Percentiles rank a stretch among this genome's conserved stretches.
phyloP scores from a whole-genome alignment of 2,888 invertebrate species.

The Eretmocerus hayati region DNA sequence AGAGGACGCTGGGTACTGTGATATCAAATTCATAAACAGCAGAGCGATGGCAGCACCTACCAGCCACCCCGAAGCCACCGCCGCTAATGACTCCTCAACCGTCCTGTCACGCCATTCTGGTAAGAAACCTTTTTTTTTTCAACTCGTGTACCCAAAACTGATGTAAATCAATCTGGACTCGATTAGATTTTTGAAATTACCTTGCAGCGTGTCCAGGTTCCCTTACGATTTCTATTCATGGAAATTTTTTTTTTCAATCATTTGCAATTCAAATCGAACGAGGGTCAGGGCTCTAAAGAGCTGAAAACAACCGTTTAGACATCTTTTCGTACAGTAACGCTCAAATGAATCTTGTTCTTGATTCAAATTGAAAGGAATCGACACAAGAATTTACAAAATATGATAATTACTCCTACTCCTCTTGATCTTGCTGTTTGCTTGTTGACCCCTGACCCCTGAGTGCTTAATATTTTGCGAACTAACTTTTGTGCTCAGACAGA shows the following conservation, averaged over 20 bases:
- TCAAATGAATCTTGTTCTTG: not conserved
- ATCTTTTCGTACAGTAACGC: not conserved
- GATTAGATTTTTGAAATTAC: not conserved
- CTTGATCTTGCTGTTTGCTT: not conserved
- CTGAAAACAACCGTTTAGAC: not conserved
- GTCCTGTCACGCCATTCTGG: constrained; percentile 47
- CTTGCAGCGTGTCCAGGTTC: no score
- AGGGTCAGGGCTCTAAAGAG: not conserved
- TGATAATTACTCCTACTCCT: not conserved
- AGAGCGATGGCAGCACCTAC: constrained; percentile 39
- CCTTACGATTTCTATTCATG: no score
- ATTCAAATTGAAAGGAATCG: not conserved
- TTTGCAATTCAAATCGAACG: not conserved
- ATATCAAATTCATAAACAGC: constrained; percentile 48
- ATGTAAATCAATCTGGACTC: not conserved
- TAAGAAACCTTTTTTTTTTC: constrained; percentile 20
- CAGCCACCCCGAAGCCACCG: constrained; percentile 47
- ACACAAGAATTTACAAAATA: not conserved
- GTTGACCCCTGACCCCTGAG: not conserved
- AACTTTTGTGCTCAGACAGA: no score
- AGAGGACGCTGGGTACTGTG: constrained; percentile 48
- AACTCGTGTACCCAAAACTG: not conserved
- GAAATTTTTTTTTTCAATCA: not conserved
- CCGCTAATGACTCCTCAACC: constrained; percentile 48
- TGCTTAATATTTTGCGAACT: no score